phyloP scores from a whole-genome alignment of 2,797 vertebrate species.

The Babyrousa celebensis region DNA sequence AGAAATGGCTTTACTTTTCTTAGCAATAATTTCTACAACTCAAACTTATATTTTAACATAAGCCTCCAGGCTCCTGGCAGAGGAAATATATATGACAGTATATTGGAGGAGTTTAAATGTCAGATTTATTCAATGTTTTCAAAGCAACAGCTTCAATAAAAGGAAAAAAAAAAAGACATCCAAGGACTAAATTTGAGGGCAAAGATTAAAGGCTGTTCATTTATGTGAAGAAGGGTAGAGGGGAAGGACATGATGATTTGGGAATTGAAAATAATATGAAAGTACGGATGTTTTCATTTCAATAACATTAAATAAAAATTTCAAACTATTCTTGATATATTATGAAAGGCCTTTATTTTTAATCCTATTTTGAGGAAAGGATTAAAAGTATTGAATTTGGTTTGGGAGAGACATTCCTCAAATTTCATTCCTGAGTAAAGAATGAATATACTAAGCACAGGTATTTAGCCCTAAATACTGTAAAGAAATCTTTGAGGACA shows the following conservation, averaged over 20 bases:
- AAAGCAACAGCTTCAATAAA: constrained; percentile 74
- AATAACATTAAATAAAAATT: constrained; percentile 52
- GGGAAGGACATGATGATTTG: neutral
- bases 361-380: constrained; percentile 60
- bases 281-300: constrained; percentile 31
- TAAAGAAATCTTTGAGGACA: neutral
- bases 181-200: constrained; percentile 57
- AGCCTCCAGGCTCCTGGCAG: constrained; percentile 10
- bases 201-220: constrained; percentile 65
- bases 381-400: constrained; percentile 59
- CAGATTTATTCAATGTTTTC: constrained; percentile 76
- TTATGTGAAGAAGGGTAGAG: neutral
- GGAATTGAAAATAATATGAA: constrained; percentile 67
- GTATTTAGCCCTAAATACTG: neutral
- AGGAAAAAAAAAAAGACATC: neutral
- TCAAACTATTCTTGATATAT: constrained; percentile 6
- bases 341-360: constrained; percentile 44
- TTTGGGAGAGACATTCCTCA: constrained; percentile 60
- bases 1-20: constrained; percentile 71
- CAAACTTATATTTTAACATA: constrained; percentile 76
- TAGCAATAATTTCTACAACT: constrained; percentile 61
- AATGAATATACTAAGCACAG: neutral
- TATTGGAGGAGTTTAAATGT: constrained; percentile 71
- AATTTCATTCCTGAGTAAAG: constrained; percentile 48
- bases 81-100: constrained; percentile 59